Evolutionary conservation across 2,888 invertebrate genomes (phyloP).

Genomic region (Pyrrhosoma nymphula): DNA sequence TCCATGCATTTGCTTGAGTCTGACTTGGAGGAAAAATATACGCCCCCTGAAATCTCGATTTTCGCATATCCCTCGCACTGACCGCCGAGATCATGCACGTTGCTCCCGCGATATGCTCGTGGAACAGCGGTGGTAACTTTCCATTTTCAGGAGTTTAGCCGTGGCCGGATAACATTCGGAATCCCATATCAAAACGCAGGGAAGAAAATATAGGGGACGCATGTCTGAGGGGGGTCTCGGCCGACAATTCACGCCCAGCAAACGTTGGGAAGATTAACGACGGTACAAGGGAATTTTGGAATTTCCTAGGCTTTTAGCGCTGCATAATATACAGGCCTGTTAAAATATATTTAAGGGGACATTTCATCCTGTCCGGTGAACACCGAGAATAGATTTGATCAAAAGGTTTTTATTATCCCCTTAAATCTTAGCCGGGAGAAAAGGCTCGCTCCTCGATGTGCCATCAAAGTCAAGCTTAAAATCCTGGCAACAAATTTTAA

Average conservation of each 20-base stretch:
- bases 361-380: background rate
- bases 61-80: background rate
- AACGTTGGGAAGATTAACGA: background rate
- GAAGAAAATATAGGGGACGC: background rate
- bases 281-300: background rate
- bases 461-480: slow-evolving; percentile 15
- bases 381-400: slow-evolving; percentile 22
- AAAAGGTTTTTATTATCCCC: background rate
- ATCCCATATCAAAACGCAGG: background rate
- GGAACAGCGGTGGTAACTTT: background rate
- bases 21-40: background rate
- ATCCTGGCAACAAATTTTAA: slow-evolving; percentile 8
- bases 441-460: background rate
- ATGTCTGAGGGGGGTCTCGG: background rate
- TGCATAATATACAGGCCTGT: background rate
- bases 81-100: background rate
- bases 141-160: background rate
- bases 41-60: background rate
- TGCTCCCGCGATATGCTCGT: background rate
- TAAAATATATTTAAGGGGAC: slow-evolving; percentile 4
- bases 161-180: background rate
- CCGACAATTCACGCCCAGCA: background rate
- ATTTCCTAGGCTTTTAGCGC: slow-evolving; percentile 14
- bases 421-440: background rate
- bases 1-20: too few relatives aligned